These are phyloP conservation scores for Galerucella calmariensis DNA, from an alignment of 2,888 invertebrate genomes.

Conservation along the genomic window DNA sequence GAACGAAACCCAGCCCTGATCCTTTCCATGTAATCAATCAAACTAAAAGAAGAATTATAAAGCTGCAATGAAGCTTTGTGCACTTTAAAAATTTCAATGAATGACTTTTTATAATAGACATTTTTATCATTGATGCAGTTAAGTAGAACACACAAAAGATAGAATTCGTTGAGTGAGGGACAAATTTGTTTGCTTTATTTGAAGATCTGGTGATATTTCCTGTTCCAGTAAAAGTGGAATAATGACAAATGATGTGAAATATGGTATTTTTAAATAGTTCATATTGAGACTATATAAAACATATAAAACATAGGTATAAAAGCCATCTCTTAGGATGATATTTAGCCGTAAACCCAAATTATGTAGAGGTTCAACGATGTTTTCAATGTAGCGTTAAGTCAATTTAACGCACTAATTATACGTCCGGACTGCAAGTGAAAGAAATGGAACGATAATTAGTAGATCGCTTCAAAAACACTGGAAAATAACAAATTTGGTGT, in stretches of 20 bases:
- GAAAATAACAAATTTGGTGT: slow-evolving; percentile 24
- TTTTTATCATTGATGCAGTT: too few species aligned
- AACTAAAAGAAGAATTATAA: neutral
- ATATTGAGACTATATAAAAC: too few species aligned
- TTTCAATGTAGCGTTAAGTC: slow-evolving; percentile 36
- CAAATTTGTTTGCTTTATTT: neutral
- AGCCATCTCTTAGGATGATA: slow-evolving; percentile 10
- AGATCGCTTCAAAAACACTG: slow-evolving; percentile 14
- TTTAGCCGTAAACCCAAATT: slow-evolving; percentile 22
- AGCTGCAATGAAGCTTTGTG: neutral
- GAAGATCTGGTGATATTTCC: neutral
- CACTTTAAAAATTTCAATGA: neutral
- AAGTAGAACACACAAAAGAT: neutral
- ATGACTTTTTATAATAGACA: neutral
- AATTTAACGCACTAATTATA: slow-evolving; percentile 37
- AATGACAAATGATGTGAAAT: neutral
- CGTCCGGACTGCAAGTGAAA: slow-evolving; percentile 18
- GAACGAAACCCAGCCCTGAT: neutral
- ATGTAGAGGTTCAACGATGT: slow-evolving; percentile 28
- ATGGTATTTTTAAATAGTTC: too few species aligned
- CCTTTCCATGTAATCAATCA: slow-evolving; percentile 5
- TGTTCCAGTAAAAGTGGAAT: neutral
- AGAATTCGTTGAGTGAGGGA: neutral
- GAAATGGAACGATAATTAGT: slow-evolving; percentile 20
- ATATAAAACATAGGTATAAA: too few species aligned